Conservation (phyloP, 2,888 invertebrate genomes). For the Ichneumoninae sp. region DNA sequence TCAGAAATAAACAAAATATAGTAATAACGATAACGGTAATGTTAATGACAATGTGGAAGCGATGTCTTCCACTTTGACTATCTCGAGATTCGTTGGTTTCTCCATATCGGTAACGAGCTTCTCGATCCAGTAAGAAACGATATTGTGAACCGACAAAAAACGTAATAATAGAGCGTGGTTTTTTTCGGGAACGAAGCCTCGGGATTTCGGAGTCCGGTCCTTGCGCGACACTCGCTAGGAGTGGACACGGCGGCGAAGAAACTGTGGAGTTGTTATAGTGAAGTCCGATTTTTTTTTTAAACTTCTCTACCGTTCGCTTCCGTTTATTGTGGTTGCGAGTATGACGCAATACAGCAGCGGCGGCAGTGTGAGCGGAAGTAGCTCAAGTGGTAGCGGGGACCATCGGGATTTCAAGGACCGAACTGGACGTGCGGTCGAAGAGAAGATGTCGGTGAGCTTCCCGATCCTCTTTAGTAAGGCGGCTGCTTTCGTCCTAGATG, state of each 20-base stretch:
- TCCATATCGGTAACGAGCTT: constrained; percentile 1
- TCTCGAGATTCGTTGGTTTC: constrained; percentile 1
- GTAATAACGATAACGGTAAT: neutral
- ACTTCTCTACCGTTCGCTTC: neutral
- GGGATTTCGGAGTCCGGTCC: constrained; percentile 20
- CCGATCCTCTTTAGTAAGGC: constrained; percentile 1
- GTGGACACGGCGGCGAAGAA: constrained; percentile 10
- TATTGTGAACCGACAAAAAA: neutral
- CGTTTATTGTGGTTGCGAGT: neutral
- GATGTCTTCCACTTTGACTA: constrained; percentile 10
- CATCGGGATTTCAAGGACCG: constrained; percentile 75
- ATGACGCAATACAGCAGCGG: constrained; percentile 80
- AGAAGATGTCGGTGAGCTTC: constrained; percentile 76
- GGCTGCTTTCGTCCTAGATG: no score
- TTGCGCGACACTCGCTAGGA: neutral
- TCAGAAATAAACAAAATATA: constrained; percentile 4
- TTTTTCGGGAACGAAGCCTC: neutral
- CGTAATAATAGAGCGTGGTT: neutral
- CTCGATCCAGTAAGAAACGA: neutral
- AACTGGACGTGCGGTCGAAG: constrained; percentile 69
- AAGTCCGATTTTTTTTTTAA: neutral
- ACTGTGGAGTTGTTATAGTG: neutral
- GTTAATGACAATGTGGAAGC: constrained; percentile 45
- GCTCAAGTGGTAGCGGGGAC: constrained; percentile 74
- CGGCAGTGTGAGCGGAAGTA: constrained; percentile 78